phyloP scores from a whole-genome alignment of 2,888 invertebrate species.

The Amblyjoppa fuscipennis region DNA sequence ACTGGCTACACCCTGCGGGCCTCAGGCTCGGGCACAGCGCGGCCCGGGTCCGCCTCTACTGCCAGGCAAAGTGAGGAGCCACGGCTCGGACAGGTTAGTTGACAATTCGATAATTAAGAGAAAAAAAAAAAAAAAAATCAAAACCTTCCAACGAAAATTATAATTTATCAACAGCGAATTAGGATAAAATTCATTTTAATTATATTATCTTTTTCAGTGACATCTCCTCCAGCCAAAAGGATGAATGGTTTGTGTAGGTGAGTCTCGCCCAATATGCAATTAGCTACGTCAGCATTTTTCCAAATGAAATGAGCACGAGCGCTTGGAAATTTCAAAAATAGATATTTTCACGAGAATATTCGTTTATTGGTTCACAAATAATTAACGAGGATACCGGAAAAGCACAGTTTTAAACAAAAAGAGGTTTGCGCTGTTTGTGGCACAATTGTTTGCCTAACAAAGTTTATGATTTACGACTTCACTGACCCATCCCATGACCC shows the following conservation, averaged over 20 bases:
- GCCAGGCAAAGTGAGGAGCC: slow-evolving; percentile 90
- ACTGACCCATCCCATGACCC: no score
- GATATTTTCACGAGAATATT: background rate
- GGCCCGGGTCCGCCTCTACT: slow-evolving; percentile 91
- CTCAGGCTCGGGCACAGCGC: slow-evolving; percentile 90
- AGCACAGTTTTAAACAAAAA: background rate
- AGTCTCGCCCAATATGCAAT: slow-evolving; percentile 76
- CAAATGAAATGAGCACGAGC: background rate
- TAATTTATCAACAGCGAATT: background rate
- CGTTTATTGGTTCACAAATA: background rate
- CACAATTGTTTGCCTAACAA: background rate
- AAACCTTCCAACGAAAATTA: background rate
- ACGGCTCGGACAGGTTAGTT: slow-evolving; percentile 86
- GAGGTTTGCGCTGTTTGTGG: background rate
- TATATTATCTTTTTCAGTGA: slow-evolving; percentile 81
- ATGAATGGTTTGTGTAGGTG: slow-evolving; percentile 95
- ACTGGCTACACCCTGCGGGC: slow-evolving; percentile 98
- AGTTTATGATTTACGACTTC: background rate
- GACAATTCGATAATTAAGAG: background rate
- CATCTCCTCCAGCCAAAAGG: slow-evolving; percentile 90
- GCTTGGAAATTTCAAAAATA: background rate
- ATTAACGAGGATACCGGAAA: background rate
- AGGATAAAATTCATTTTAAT: background rate
- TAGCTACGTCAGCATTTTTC: background rate
- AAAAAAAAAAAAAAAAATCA: background rate